phyloP scores from a whole-genome alignment of 2,113 vertebrate genomes.

The Kryptolebias marmoratus region DNA sequence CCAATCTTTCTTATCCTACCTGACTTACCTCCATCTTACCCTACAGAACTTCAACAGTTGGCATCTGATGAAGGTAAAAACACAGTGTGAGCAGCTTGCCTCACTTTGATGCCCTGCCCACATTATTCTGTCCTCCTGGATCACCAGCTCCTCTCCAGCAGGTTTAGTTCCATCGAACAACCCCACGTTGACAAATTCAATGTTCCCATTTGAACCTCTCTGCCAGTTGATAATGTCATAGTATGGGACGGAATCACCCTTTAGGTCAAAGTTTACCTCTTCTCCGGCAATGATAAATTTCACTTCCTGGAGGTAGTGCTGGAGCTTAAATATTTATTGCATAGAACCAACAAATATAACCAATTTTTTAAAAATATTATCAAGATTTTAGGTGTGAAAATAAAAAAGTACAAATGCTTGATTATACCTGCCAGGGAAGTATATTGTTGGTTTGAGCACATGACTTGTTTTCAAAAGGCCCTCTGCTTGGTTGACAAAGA shows the following conservation, averaged over 20 bases:
- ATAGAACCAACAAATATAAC: conserved; percentile 8
- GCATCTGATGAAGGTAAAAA: conserved; percentile 80
- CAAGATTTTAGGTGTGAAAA: background rate
- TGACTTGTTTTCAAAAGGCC: conserved; percentile 75
- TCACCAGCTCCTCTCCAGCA: conserved; percentile 74
- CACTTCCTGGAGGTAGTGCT: conserved; percentile 78
- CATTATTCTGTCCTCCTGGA: conserved; percentile 71
- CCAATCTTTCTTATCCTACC: conserved; percentile 11
- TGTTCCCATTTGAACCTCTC: conserved; percentile 65
- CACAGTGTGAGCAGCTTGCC: conserved; percentile 81
- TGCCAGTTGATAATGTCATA: conserved; percentile 84
- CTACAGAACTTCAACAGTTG: conserved; percentile 81
- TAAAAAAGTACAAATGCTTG: background rate
- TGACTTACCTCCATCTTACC: conserved; percentile 77
- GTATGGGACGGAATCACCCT: conserved; percentile 79
- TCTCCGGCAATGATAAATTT: conserved; percentile 73
- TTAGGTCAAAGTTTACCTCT: conserved; percentile 79
- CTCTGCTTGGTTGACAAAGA: conserved; percentile 68
- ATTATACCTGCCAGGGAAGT: conserved; percentile 80
- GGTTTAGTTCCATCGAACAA: conserved; percentile 77
- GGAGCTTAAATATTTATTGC: conserved; percentile 59
- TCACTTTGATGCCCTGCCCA: conserved; percentile 78
- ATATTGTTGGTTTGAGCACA: conserved; percentile 73
- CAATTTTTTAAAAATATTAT: background rate
- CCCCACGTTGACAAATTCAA: conserved; percentile 77